A percentile compares a stretch with the other conserved stretches of the same genome.
Conservation (phyloP, 2,113 vertebrate species). For the Sphyrna mokarran region DNA sequence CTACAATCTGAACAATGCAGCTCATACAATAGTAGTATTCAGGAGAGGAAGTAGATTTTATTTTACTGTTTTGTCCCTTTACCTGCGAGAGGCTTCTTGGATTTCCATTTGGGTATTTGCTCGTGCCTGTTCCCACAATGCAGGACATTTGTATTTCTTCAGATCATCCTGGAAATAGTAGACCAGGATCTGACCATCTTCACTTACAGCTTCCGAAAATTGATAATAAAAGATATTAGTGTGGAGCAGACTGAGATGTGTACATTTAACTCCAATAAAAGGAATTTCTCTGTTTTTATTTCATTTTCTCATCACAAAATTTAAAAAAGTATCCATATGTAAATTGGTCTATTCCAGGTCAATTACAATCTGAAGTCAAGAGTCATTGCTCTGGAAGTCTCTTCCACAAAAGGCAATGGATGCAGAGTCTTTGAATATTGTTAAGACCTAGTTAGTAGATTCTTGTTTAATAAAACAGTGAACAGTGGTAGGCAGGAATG, state of each 20-base stretch:
- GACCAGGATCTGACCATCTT: constrained; percentile 74
- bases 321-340: neutral
- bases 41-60: neutral
- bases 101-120: constrained; percentile 61
- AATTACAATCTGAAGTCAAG: neutral
- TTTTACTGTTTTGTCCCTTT: neutral
- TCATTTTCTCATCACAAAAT: neutral
- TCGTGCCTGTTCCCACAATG: constrained; percentile 67
- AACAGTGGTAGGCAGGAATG: too few species aligned
- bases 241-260: neutral
- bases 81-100: constrained; percentile 40
- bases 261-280: constrained; percentile 5
- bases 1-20: neutral
- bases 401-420: too few species aligned
- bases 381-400: neutral
- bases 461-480: too few species aligned
- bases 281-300: neutral
- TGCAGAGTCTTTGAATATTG: too few species aligned
- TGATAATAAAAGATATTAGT: constrained; percentile 31
- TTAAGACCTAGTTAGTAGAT: too few species aligned
- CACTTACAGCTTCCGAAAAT: constrained; percentile 68
- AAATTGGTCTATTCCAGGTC: neutral
- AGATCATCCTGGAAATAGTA: constrained; percentile 71
- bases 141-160: constrained; percentile 63
- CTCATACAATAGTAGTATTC: neutral